These are phyloP conservation scores for Panurus biarmicus DNA, from an alignment of 2,113 vertebrate species.

Conservation along the genomic window DNA sequence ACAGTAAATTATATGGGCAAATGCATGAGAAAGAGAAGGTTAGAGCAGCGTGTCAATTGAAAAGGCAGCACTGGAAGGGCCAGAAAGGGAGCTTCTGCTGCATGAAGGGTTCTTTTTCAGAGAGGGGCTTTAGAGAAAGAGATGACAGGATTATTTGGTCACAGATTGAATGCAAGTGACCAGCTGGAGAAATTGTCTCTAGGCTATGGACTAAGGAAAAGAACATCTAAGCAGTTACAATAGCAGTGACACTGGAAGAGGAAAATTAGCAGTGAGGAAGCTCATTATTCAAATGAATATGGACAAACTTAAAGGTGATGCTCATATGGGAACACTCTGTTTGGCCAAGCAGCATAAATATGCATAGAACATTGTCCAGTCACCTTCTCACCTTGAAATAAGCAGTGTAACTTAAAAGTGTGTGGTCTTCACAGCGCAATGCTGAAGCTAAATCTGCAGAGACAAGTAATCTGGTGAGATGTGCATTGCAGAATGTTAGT, in stretches of 20 bases:
- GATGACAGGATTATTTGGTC: neutral
- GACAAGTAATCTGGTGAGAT: neutral
- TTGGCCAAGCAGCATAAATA: neutral
- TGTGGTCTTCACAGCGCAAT: neutral
- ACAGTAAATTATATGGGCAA: neutral
- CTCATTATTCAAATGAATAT: conserved; percentile 13
- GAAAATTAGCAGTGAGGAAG: neutral
- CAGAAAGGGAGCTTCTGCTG: neutral
- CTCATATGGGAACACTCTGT: neutral
- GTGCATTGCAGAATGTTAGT: neutral
- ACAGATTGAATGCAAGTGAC: neutral
- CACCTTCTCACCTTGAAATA: neutral
- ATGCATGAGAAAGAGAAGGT: neutral
- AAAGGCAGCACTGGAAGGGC: neutral
- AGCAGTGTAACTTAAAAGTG: neutral
- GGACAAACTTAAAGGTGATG: neutral
- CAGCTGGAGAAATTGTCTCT: neutral
- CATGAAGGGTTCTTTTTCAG: neutral
- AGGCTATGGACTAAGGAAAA: neutral
- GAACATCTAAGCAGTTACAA: neutral
- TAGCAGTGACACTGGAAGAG: neutral
- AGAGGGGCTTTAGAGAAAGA: neutral
- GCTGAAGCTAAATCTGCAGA: conserved; percentile 13
- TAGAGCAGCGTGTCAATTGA: neutral
- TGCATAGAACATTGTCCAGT: neutral